Base-by-base conservation (phyloP, 2,888 invertebrate genomes). In the Salpingus planirostris region DNA sequence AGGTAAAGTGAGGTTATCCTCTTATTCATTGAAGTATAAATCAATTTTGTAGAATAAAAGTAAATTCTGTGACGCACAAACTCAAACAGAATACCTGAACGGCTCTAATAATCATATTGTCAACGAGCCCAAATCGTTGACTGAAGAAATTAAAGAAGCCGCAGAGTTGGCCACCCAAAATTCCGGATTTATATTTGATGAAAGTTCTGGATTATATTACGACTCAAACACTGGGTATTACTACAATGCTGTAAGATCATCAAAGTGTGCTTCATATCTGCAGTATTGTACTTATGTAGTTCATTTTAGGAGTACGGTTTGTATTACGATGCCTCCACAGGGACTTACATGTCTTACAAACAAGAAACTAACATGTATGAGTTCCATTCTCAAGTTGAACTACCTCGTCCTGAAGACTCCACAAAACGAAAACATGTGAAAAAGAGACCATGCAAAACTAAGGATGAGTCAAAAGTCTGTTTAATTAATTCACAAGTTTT, bases 171-270 rank as follows among this genome's bases (percentile, higher is more conserved):
- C 81, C 3, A 62, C 82, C 55, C 74, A 79, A 48, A 72, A 83
- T 45, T 76, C 75, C 26, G 85, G 85, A 11, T 88, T 89, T 71
- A 81, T 88, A 14, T 90, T 84, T 64, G 89, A 91, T 44, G 80
- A 84, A 54, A 83, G 81, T 2, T 84, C 85, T 13, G 89, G 89
- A 44, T 73, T 89, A 66, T 91, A 90, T 64, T 90, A 89, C 62
- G 88, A 91, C 64, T 84, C 81, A 47, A 81, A 78, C 53, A 82
- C 86, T 45, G 89, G 90, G 40, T 91, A 88, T 66, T 91, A 91
- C 66, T 91, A 90, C 58, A 87, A 89, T 69, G 77, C 87, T 47
- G 89, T 88, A 71, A 69, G 27, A 36, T 26, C 27, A 24, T 29
- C 7, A 7, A 15, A 3, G 21, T 13, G 13, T 5, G 18, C 8